Conservation (phyloP, 2,888 invertebrate genomes). For the Strigamia crassipes region DNA sequence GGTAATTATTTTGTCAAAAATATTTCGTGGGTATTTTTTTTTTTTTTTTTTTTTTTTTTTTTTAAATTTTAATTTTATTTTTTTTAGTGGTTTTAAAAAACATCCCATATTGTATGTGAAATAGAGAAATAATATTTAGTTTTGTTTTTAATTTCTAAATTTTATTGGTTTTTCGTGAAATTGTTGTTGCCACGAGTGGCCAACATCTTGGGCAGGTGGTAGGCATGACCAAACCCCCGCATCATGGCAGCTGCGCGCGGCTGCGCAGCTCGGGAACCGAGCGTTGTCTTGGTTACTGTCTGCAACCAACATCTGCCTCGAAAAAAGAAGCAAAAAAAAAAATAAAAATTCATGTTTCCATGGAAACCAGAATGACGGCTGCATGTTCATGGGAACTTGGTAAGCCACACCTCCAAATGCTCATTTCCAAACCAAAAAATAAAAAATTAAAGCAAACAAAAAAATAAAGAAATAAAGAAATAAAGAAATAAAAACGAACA, state of each 20-base stretch:
- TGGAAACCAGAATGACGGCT: slow-evolving; percentile 10
- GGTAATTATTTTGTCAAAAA: too few species aligned
- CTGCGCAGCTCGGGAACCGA: slow-evolving; percentile 6
- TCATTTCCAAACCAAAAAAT: neutral
- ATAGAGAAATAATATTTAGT: too few species aligned
- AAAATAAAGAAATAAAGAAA: too few species aligned
- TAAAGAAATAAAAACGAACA: neutral
- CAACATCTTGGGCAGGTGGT: slow-evolving; percentile 7
- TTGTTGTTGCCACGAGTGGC: neutral
- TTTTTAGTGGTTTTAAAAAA: too few species aligned
- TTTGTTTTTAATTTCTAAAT: too few species aligned
- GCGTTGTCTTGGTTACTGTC: slow-evolving; percentile 19
- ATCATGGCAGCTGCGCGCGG: slow-evolving; percentile 18
- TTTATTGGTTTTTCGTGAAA: too few species aligned
- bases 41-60: too few species aligned
- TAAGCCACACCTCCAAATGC: neutral
- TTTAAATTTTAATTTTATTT: too few species aligned
- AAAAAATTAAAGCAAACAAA: too few species aligned
- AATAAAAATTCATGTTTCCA: neutral
- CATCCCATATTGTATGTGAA: too few species aligned
- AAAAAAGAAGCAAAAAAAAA: neutral
- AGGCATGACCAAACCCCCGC: neutral
- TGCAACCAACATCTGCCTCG: slow-evolving; percentile 18
- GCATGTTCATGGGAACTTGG: neutral
- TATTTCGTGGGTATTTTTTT: too few species aligned